Base-by-base conservation (phyloP, 2,888 invertebrate genomes). In the Drosophila eohydei region DNA sequence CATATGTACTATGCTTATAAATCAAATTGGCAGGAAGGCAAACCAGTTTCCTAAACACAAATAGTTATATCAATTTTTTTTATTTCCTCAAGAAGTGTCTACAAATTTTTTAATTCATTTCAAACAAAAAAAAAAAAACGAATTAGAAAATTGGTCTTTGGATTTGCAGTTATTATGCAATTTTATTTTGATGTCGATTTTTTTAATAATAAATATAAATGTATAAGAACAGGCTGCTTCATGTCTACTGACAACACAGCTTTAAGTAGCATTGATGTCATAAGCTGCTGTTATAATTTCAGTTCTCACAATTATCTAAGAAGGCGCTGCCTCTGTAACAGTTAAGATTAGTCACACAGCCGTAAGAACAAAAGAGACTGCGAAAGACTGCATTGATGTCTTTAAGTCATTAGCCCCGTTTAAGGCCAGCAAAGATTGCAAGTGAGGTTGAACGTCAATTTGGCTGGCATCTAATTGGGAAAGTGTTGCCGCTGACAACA, bases 401-500 rank as follows among this genome's bases (percentile, higher is more conserved):
- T 78, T 84, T 78, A 63, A 81, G 81, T 60, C 75, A 81, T 88
- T 89, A 79, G 71, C 70, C 69, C 66, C 74, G 66, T 70, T 66
- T 73, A 73, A 56, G 65, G 44, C 76, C 59, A 48, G 59, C 61
- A 41, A 73, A 59, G 55, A 32, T 57, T 50, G 41, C n/a, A 32
- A 78, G 26, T 67, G 28, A 43, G 51, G 56, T 57, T 68, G 51
- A 51, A 51, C 58, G 57, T 58, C 43, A 62, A 50, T 78, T 73
- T 52, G 59, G 44, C 26, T n/a, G 46, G 44, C 48, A 54, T 41
- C 71, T 65, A 87, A 89, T 87, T 87, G 77, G 69, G 83, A 87
- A 79, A 87, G 88, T 88, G 88, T 82, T 81, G 86, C 58, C 74
- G 75, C 57, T 74, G 78, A 61, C 67, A 60, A 58, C 79, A 26